These are phyloP conservation scores for Metacarcinus magister DNA, from an alignment of 2,888 invertebrate genomes.

Conservation along the genomic window DNA sequence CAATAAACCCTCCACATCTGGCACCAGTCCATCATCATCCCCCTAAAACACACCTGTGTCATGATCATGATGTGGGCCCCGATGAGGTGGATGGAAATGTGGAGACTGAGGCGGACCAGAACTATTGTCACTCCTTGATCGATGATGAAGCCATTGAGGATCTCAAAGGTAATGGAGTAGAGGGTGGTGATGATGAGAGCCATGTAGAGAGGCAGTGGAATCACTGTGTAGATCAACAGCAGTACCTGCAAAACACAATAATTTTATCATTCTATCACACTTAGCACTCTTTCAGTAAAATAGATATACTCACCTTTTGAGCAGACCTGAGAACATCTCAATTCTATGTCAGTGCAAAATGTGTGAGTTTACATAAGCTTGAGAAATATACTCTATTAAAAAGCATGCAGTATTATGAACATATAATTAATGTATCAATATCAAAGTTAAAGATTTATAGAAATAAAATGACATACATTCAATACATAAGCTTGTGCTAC, in stretches of 20 bases:
- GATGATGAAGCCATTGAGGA: conserved; percentile 86
- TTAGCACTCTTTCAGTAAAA: neutral
- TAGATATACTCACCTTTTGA: neutral
- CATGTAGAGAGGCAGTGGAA: conserved; percentile 95
- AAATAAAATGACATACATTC: neutral
- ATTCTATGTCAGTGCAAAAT: neutral
- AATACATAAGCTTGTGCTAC: no score
- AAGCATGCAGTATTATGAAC: neutral
- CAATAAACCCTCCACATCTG: neutral
- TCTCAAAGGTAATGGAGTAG: conserved; percentile 94
- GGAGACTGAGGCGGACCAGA: conserved; percentile 90
- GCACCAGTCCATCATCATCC: neutral
- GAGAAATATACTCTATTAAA: neutral
- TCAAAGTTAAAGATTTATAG: neutral
- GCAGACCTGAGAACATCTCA: neutral
- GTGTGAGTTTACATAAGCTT: neutral
- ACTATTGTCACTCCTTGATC: conserved; percentile 63
- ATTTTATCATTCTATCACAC: neutral
- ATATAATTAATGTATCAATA: neutral
- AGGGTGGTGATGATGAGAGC: conserved; percentile 91
- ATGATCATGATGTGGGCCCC: conserved; percentile 97
- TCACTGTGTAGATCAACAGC: conserved; percentile 95
- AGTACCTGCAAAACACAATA: conserved; percentile 88
- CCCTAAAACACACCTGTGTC: conserved; percentile 89
- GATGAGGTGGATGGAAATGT: conserved; percentile 95